Base-by-base conservation (phyloP, 2,888 invertebrate genomes). In the Proisotoma minuta region DNA sequence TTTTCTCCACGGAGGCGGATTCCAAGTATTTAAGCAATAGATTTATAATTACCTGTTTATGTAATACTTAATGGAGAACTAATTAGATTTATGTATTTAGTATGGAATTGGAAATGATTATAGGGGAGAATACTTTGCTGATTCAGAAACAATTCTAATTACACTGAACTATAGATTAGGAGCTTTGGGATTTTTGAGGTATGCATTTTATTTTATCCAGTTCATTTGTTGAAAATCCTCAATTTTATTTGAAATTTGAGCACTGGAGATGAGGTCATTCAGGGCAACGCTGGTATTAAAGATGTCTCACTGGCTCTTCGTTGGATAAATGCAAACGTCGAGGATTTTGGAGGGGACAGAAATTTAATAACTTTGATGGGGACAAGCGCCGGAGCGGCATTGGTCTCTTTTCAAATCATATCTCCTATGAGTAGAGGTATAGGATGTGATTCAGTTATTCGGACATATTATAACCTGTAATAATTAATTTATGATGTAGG, bases 211-310 rank as follows among this genome's bases (percentile, higher is more conserved):
- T n/a, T n/a, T n/a, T n/a, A n/a, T n/a, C n/a, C n/a, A n/a, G n/a
- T n/a, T n/a, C n/a, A n/a, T n/a, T n/a, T n/a, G n/a, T n/a, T n/a
- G n/a, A n/a, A n/a, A n/a, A n/a, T n/a, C n/a, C n/a, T n/a, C n/a
- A n/a, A n/a, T n/a, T n/a, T n/a, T n/a, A n/a, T n/a, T n/a, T n/a
- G n/a, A n/a, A n/a, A n/a, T 72, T 72, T 72, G 10, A 65, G 64
- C 47, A 71, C 72, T 3, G 68, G 68, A 15, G 72, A 71, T 63
- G 59, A 58, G 10, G 53, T 60, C 1, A 58, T 72, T 34, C 66
- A 66, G 34, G 70, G 72, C 2, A 72, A 72, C 48, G 48, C 54
- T 18, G 72, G 72, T 1, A 48, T 70, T 10, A 69, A 69, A 22
- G 71, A 69, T 56, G 64, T 65, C 59, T 29, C 24, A 3, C n/a